Conservation (phyloP, 1,140 invertebrate genomes). For the Teleopsis dalmanni region DNA sequence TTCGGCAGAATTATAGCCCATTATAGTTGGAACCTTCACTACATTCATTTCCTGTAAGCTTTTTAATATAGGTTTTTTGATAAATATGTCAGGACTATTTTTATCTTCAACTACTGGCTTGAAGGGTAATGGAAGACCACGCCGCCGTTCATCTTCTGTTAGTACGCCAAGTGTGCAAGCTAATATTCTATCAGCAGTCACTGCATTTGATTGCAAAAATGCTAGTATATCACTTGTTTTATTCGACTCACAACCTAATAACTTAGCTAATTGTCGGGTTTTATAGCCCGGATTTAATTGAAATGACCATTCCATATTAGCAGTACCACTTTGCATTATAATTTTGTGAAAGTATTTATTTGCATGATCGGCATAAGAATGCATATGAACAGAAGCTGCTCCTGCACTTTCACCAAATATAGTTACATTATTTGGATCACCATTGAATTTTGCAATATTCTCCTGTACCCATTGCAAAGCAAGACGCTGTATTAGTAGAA, state of each 20-base stretch:
- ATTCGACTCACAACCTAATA: constrained; percentile 15
- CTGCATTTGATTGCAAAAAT: constrained; percentile 28
- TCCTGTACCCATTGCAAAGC: constrained; percentile 52
- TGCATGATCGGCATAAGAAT: constrained; percentile 28
- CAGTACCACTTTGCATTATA: constrained; percentile 45
- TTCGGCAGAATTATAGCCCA: constrained; percentile 42
- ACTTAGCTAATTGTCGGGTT: constrained; percentile 20
- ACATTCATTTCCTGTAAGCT: constrained; percentile 18
- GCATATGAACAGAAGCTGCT: constrained; percentile 38
- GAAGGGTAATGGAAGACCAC: constrained; percentile 28
- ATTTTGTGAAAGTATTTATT: constrained; percentile 43
- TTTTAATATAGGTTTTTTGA: constrained; percentile 26
- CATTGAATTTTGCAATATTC: constrained; percentile 56
- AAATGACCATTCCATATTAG: constrained; percentile 33
- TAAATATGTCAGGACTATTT: constrained; percentile 27
- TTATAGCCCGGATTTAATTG: constrained; percentile 15
- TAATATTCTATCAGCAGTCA: constrained; percentile 13
- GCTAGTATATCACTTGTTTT: constrained; percentile 14
- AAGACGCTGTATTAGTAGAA: constrained; percentile 22
- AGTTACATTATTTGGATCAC: constrained; percentile 51
- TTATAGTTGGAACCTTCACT: constrained; percentile 39
- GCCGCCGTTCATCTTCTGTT: constrained; percentile 28
- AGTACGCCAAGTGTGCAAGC: constrained; percentile 19
- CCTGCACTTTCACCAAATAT: constrained; percentile 50
- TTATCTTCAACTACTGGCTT: constrained; percentile 37